These are phyloP conservation scores for Hippopotamyrus pictus DNA, from an alignment of 2,797 vertebrate genomes.

Conservation along the genomic window DNA sequence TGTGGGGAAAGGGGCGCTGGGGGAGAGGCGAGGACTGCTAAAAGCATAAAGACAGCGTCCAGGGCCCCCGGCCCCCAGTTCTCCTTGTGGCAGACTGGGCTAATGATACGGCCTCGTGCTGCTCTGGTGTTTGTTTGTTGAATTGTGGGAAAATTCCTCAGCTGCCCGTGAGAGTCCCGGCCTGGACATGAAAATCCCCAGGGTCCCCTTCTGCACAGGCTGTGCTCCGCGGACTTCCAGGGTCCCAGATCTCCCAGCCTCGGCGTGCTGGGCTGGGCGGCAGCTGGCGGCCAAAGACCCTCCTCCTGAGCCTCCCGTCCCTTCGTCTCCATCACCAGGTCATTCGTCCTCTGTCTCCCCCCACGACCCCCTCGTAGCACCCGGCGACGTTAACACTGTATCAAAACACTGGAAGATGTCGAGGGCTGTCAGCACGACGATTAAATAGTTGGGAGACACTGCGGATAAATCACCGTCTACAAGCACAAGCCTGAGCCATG, in stretches of 20 bases:
- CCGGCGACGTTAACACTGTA: neutral
- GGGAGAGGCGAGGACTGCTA: neutral
- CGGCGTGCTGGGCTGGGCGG: conserved; percentile 18
- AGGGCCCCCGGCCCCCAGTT: conserved; percentile 25
- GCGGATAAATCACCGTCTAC: conserved; percentile 45
- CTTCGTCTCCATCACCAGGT: neutral
- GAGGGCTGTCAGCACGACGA: conserved; percentile 36
- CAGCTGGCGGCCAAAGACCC: neutral
- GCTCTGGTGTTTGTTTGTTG: conserved; percentile 61
- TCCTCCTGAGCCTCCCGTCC: neutral
- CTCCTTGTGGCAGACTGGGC: conserved; percentile 17
- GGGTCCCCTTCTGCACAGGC: conserved; percentile 43
- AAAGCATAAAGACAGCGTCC: conserved; percentile 26
- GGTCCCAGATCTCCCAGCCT: conserved; percentile 40
- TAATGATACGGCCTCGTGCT: conserved; percentile 45
- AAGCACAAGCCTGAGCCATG: conserved; percentile 34
- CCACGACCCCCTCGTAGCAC: neutral
- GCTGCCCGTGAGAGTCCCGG: conserved; percentile 61
- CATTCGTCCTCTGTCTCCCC: neutral
- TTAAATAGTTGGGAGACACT: conserved; percentile 38
- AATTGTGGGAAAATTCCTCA: conserved; percentile 68
- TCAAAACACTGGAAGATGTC: conserved; percentile 22
- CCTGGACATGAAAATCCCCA: conserved; percentile 54
- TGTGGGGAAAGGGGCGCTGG: neutral
- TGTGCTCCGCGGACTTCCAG: conserved; percentile 33